Percentiles rank a stretch among this genome's conserved stretches.
These are phyloP conservation scores for Cartodere bifasciata DNA, from an alignment of 2,888 invertebrate genomes.

Conservation along the genomic window DNA sequence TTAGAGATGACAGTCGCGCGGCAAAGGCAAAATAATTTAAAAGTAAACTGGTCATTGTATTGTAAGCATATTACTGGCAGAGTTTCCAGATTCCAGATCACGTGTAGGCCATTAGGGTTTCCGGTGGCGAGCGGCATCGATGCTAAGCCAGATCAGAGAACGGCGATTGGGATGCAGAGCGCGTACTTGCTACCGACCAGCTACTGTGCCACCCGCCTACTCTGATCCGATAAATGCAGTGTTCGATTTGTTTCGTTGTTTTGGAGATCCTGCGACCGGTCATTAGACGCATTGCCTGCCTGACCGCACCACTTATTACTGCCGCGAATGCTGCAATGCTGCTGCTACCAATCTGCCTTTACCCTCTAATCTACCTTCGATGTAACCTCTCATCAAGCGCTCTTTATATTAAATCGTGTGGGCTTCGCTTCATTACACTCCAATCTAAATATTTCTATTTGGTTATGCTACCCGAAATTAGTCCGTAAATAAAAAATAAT, in stretches of 20 bases:
- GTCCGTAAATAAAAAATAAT: no score
- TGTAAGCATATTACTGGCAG: conserved; percentile 29
- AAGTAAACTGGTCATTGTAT: conserved; percentile 31
- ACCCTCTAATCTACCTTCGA: neutral
- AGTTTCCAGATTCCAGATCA: conserved; percentile 34
- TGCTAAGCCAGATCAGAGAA: conserved; percentile 13
- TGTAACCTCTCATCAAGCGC: neutral
- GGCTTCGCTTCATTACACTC: no score
- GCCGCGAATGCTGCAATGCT: no score
- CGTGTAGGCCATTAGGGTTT: conserved; percentile 36
- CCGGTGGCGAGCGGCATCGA: conserved; percentile 25
- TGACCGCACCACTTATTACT: conserved; percentile 1
- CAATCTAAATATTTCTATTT: no score
- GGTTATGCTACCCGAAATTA: no score
- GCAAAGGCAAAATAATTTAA: conserved; percentile 23
- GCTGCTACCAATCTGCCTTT: conserved; percentile 1
- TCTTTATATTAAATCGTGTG: neutral
- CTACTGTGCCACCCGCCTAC: conserved; percentile 29
- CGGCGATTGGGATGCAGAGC: conserved; percentile 30
- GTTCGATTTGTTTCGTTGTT: conserved; percentile 31
- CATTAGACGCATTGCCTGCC: conserved; percentile 26
- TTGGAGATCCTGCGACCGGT: conserved; percentile 20
- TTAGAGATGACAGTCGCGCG: conserved; percentile 15
- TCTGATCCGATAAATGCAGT: conserved; percentile 34
- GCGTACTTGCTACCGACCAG: conserved; percentile 25